Percentiles rank a stretch among this genome's conserved stretches.
Evolutionary conservation across 1,140 invertebrate species (phyloP).

Genomic region (Ceratoteleas bidentatus): DNA sequence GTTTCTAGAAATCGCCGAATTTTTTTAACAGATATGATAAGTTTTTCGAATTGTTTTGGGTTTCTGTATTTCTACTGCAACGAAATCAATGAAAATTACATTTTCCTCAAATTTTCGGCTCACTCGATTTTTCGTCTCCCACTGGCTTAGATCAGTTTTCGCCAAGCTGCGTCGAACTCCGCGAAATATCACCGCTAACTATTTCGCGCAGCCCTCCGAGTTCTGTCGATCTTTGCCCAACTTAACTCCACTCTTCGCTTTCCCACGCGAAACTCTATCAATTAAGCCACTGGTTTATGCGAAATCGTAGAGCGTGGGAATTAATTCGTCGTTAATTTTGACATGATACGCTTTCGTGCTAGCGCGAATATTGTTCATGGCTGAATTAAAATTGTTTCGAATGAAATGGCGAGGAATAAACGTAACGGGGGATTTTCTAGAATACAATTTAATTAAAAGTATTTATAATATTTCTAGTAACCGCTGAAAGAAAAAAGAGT

Average conservation of each 20-base stretch:
- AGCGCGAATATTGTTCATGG: background rate
- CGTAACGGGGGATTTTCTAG: too few relatives aligned
- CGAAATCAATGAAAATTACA: conserved; percentile 13
- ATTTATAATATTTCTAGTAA: too few relatives aligned
- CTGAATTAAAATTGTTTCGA: too few relatives aligned
- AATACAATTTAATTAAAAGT: too few relatives aligned
- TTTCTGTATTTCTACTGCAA: conserved; percentile 35
- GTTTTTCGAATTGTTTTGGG: conserved; percentile 49
- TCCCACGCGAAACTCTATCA: conserved; percentile 28
- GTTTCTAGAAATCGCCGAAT: too few relatives aligned
- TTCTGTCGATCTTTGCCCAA: conserved; percentile 44
- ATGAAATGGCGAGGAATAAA: too few relatives aligned
- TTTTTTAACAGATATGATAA: conserved; percentile 49
- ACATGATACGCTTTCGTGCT: conserved; percentile 9
- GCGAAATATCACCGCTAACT: conserved; percentile 29
- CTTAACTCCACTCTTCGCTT: conserved; percentile 21
- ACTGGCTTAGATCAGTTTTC: conserved; percentile 23
- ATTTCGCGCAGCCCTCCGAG: conserved; percentile 13
- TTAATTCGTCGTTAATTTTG: conserved; percentile 30
- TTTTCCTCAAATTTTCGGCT: conserved; percentile 11
- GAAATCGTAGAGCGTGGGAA: conserved; percentile 13
- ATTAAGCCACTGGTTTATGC: conserved; percentile 26
- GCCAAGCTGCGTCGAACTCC: conserved; percentile 18
- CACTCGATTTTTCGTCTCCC: background rate
- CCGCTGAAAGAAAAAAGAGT: too few relatives aligned